Conservation (phyloP, 1,140 invertebrate genomes). For the Ceratosolen fusciceps region DNA sequence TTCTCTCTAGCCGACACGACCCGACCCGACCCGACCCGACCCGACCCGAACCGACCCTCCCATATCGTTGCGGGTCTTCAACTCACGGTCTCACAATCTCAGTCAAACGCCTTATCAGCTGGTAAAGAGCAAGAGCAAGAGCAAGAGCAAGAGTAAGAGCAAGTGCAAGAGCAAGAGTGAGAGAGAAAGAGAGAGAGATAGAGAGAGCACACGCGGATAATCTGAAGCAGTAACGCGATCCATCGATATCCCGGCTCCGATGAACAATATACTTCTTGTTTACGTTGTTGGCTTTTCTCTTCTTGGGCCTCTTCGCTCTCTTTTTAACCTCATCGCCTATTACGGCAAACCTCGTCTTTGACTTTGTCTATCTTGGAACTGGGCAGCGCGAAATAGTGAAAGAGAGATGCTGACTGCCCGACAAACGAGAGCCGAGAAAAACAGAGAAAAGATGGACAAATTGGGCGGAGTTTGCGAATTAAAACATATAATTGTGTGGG, state of each 20-base stretch:
- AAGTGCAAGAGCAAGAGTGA: too few species aligned
- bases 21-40: not conserved
- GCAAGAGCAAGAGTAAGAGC: too few species aligned
- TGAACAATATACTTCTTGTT: conserved; percentile 35
- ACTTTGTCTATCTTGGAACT: conserved; percentile 23
- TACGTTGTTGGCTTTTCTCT: not conserved
- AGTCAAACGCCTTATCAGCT: conserved; percentile 41
- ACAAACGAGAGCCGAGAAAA: conserved; percentile 30
- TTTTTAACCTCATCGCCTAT: not conserved
- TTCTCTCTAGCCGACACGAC: not conserved
- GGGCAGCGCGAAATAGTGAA: conserved; percentile 6
- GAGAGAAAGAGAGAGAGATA: too few species aligned
- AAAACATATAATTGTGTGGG: too few species aligned
- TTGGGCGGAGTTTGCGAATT: conserved; percentile 10
- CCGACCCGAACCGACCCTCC: not conserved
- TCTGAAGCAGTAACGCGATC: conserved; percentile 46
- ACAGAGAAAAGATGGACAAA: conserved; percentile 1
- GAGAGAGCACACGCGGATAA: conserved; percentile 34
- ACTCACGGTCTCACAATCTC: conserved; percentile 27
- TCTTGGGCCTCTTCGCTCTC: not conserved
- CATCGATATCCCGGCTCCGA: conserved; percentile 44
- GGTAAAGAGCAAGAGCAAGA: too few species aligned
- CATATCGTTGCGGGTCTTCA: conserved; percentile 24
- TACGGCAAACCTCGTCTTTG: not conserved
- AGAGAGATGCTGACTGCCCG: not conserved